These are phyloP conservation scores for Apamea crenata DNA, from an alignment of 2,888 invertebrate genomes.

Conservation along the genomic window DNA sequence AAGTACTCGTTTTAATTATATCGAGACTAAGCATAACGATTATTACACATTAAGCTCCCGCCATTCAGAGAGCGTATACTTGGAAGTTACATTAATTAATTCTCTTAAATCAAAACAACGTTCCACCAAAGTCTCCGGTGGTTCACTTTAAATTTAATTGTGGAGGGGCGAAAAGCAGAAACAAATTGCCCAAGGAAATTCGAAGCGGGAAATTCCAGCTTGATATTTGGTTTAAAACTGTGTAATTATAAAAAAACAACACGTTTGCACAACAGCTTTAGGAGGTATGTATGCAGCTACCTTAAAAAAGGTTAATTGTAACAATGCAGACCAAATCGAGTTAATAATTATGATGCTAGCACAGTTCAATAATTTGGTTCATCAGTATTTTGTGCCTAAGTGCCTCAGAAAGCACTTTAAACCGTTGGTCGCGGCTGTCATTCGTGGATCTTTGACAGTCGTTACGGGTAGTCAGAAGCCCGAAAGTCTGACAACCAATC, in stretches of 20 bases:
- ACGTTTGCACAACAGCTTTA: not conserved
- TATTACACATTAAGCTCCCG: constrained; percentile 75
- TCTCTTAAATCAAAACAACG: constrained; percentile 87
- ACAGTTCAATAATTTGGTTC: not conserved
- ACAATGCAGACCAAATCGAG: not conserved
- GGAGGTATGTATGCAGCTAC: not conserved
- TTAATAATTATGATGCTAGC: not conserved
- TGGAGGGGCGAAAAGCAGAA: constrained; percentile 76
- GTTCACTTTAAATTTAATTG: constrained; percentile 85
- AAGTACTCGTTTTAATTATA: constrained; percentile 66
- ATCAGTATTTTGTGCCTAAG: not conserved
- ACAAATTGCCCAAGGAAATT: constrained; percentile 81
- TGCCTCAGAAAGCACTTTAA: too few relatives aligned
- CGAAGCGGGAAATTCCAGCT: constrained; percentile 66
- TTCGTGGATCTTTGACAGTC: too few relatives aligned
- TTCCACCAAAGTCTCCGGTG: constrained; percentile 77
- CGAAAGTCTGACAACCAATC: too few relatives aligned
- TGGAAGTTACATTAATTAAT: constrained; percentile 83
- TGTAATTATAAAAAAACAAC: constrained; percentile 38
- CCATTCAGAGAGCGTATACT: constrained; percentile 74
- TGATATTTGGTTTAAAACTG: constrained; percentile 60
- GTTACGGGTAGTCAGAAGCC: too few relatives aligned
- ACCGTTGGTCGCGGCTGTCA: too few relatives aligned
- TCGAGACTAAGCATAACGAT: constrained; percentile 70
- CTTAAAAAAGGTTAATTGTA: not conserved